phyloP scores from a whole-genome alignment of 2,113 vertebrate species.

The Panthera tigris region DNA sequence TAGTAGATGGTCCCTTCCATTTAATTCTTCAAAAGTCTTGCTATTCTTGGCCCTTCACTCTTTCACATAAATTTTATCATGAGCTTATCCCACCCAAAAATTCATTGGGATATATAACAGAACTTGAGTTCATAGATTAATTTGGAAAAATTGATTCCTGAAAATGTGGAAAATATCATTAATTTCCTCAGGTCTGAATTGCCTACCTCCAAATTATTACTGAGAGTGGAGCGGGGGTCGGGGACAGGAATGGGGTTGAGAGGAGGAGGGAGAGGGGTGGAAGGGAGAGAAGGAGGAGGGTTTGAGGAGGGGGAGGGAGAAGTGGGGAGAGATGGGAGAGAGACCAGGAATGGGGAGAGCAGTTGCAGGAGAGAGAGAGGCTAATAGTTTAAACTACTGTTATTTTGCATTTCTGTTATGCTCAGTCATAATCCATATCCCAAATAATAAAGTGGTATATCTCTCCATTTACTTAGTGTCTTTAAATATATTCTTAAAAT shows the following conservation, averaged over 20 bases:
- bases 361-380: background rate
- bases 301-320: background rate
- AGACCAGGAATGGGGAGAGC: background rate
- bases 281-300: background rate
- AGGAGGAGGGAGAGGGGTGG: background rate
- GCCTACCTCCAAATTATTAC: background rate
- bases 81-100: background rate
- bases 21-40: conserved; percentile 3
- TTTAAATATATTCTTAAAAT: background rate
- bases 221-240: too few species aligned
- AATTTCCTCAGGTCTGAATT: background rate
- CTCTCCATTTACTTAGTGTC: background rate
- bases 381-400: background rate
- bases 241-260: background rate
- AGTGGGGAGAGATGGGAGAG: background rate
- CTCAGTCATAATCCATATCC: background rate
- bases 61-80: background rate
- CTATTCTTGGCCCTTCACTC: background rate
- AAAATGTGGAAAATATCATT: background rate
- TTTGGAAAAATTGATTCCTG: background rate
- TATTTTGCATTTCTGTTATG: background rate
- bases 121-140: background rate
- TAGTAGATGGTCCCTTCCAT: background rate
- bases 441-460: background rate
- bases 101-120: background rate